Percentiles rank a stretch among this genome's conserved stretches.
phyloP scores from a whole-genome alignment of 2,797 vertebrate species.

The Perdix hodgsoniae region DNA sequence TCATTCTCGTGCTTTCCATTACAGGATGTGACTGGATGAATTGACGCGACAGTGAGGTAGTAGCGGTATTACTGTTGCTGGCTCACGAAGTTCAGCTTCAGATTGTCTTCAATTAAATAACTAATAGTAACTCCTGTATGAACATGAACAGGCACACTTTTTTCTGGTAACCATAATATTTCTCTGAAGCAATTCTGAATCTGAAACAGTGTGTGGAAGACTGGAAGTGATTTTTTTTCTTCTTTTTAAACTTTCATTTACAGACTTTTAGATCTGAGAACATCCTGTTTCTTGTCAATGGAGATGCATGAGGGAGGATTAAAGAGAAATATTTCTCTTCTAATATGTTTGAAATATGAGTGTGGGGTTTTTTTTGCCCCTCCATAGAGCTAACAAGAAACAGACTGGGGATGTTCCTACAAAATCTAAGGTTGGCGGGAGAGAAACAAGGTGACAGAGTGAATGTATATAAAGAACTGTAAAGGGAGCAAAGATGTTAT shows the following conservation, averaged over 20 bases:
- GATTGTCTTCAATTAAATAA: neutral
- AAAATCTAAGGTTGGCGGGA: neutral
- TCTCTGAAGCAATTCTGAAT: conserved; percentile 4
- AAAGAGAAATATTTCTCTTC: neutral
- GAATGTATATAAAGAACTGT: neutral
- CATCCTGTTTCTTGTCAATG: neutral
- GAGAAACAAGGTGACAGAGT: neutral
- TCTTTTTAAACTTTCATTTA: neutral
- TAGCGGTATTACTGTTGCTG: neutral
- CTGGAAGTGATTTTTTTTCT: neutral
- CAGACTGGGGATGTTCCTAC: neutral
- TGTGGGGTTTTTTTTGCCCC: neutral
- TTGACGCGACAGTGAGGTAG: neutral
- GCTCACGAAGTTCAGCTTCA: neutral
- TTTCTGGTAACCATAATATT: neutral
- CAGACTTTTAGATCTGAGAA: neutral
- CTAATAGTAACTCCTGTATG: fast-evolving
- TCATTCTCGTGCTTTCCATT: neutral
- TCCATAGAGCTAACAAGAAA: neutral
- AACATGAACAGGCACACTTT: neutral
- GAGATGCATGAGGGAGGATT: neutral
- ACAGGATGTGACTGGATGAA: neutral
- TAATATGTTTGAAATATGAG: neutral
- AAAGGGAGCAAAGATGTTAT: neutral
- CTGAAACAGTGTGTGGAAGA: neutral